Percentiles rank a stretch among this genome's conserved stretches.
Evolutionary conservation across 2,113 vertebrate species (phyloP).

Genomic region (Chaetodon auriga): DNA sequence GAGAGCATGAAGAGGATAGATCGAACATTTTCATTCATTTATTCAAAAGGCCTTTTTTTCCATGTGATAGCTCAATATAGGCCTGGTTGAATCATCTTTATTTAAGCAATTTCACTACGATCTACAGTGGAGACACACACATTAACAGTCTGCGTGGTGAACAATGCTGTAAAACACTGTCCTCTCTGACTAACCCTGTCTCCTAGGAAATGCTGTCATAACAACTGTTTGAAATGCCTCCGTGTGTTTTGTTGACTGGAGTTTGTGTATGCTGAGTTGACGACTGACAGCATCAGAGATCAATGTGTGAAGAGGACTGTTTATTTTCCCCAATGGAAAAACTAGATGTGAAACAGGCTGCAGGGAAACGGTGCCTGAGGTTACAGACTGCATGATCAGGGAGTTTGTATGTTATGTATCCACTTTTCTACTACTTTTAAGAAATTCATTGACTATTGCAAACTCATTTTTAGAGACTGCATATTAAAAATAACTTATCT

Average conservation of each 20-base stretch:
- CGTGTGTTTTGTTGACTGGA: conserved; percentile 34
- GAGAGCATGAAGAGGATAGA: not conserved
- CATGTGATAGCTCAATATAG: not conserved
- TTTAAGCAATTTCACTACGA: not conserved
- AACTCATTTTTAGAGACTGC: not conserved
- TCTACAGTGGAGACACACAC: not conserved
- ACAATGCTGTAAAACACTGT: conserved; percentile 31
- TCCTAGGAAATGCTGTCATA: conserved; percentile 50
- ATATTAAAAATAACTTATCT: not conserved
- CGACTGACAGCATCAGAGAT: conserved; percentile 21
- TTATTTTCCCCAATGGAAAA: conserved; percentile 49
- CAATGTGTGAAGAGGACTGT: conserved; percentile 15
- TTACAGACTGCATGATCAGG: not conserved
- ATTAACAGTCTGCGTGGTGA: not conserved
- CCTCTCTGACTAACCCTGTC: conserved; percentile 7
- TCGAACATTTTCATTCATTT: not conserved
- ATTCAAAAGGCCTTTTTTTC: not conserved
- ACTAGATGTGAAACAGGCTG: not conserved
- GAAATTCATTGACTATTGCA: not conserved
- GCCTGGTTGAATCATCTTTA: not conserved
- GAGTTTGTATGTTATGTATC: not conserved
- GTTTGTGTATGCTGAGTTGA: conserved; percentile 20
- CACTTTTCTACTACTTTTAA: not conserved
- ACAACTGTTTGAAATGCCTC: conserved; percentile 36
- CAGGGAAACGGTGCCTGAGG: not conserved